These are phyloP conservation scores for Enoplosus armatus DNA, from an alignment of 2,797 vertebrate genomes.

Conservation along the genomic window DNA sequence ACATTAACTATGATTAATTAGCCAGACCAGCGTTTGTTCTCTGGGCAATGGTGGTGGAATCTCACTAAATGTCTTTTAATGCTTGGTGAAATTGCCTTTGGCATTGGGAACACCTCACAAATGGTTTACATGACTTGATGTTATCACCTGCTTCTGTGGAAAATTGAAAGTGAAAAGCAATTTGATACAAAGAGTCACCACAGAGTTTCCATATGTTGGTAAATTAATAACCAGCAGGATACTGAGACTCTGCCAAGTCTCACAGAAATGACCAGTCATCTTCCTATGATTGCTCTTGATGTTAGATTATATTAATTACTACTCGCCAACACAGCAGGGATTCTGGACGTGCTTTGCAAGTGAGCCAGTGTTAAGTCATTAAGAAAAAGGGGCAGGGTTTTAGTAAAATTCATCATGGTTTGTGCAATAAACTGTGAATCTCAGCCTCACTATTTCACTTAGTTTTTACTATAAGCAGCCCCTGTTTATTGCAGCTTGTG, in stretches of 20 bases:
- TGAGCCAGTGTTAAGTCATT: conserved; percentile 81
- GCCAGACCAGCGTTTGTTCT: conserved; percentile 81
- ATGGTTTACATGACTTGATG: conserved; percentile 85
- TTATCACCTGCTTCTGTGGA: conserved; percentile 84
- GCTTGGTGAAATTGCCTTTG: conserved; percentile 82
- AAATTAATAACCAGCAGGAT: conserved; percentile 99
- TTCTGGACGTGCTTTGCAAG: conserved; percentile 85
- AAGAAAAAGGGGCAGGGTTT: conserved; percentile 71
- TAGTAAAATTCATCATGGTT: conserved; percentile 71
- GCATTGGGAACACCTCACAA: conserved; percentile 81
- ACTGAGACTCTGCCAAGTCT: conserved; percentile 96
- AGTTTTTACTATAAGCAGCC: conserved; percentile 19
- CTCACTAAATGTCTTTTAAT: conserved; percentile 84
- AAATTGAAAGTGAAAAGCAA: conserved; percentile 92
- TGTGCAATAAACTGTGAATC: conserved; percentile 60
- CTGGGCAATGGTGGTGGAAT: conserved; percentile 81
- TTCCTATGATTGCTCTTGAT: conserved; percentile 96
- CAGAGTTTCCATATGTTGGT: conserved; percentile 98
- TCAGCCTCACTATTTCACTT: conserved; percentile 28
- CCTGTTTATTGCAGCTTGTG: conserved; percentile 48
- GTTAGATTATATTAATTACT: conserved; percentile 98
- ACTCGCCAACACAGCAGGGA: conserved; percentile 90
- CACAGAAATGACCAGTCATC: conserved; percentile 97
- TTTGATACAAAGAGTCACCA: conserved; percentile 93
- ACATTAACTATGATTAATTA: conserved; percentile 86